Base-by-base conservation (phyloP, 2,113 vertebrate genomes). In the Coptodon rendalli region DNA sequence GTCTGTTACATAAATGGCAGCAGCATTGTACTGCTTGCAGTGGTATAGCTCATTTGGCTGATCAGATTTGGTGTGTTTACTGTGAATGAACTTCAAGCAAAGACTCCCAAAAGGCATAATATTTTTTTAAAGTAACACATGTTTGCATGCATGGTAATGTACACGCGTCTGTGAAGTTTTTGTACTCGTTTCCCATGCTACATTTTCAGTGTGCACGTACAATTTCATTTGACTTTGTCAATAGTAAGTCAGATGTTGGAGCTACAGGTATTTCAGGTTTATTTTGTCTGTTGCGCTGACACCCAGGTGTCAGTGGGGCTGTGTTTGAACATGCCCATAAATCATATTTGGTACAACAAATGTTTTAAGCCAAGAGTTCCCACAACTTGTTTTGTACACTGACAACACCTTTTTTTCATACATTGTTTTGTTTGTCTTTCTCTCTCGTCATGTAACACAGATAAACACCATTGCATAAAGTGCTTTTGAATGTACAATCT, bases 251-350 rank as follows among this genome's bases (percentile, higher is more conserved):
- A 63, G 53, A 83, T 84, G 83, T 80, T 89, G 6, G 57, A 57
- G 85, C 82, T 86, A 87, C 95, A 82, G 92, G 95, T 86, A 92
- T 91, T 94, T 95, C 95, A 91, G 93, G 95, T 94, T 94, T 85
- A 73, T 24, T 12, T 53, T 84, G 84, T 80, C 88, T 83, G 89
- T 92, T 87, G 89, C 24, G 6, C 66, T 89, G 85, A 92, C 89
- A 91, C 85, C 79, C 56, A 80, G 80, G 89, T 92, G 79, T 88
- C 71, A 86, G 82, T 9, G 34, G 87, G 91, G 86, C 59, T 48
- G 61, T 95, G 95, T 95, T 91, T 87, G 43, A 95, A 95, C 95
- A 91, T 84, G 95, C 90, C 79, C 31, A 82, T 29, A 89, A 94
- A 89, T 92, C 87, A 80, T 73, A 93, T 89, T 87, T 52, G 16